Conservation (phyloP, 2,113 vertebrate genomes). For the Gobius niger region DNA sequence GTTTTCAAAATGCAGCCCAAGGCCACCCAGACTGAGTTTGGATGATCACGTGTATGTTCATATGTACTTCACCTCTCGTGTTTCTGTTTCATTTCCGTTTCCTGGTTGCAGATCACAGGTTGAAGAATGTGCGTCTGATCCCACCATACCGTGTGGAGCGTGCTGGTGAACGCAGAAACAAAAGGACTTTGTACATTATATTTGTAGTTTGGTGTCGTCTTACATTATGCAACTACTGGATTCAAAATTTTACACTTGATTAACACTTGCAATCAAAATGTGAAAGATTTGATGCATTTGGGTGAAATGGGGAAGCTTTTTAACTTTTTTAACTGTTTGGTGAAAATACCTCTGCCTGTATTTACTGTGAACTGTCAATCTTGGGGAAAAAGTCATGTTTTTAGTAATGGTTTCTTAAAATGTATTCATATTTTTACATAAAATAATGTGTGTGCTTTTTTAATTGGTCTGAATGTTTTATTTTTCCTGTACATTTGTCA, state of each 20-base stretch:
- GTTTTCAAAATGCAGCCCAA: too few species aligned
- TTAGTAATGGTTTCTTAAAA: not conserved
- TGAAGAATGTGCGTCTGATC: too few species aligned
- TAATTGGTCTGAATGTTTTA: not conserved
- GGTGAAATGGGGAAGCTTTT: not conserved
- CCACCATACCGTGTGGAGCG: too few species aligned
- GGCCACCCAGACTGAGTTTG: too few species aligned
- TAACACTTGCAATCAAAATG: not conserved
- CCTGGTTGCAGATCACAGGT: too few species aligned
- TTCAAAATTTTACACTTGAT: not conserved
- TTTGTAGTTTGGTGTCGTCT: too few species aligned
- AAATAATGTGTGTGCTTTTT: not conserved
- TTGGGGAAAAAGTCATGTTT: too few species aligned
- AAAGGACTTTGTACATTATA: too few species aligned
- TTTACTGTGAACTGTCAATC: not conserved
- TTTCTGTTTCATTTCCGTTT: too few species aligned
- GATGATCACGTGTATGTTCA: too few species aligned
- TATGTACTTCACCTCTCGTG: too few species aligned
- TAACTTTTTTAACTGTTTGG: not conserved
- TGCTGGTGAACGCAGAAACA: too few species aligned
- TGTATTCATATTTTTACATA: not conserved
- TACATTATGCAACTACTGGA: not conserved
- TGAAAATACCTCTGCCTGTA: not conserved
- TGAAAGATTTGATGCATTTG: not conserved
- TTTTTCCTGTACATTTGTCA: not conserved